phyloP scores from a whole-genome alignment of 2,113 vertebrate species.

The Melanerpes formicivorus region DNA sequence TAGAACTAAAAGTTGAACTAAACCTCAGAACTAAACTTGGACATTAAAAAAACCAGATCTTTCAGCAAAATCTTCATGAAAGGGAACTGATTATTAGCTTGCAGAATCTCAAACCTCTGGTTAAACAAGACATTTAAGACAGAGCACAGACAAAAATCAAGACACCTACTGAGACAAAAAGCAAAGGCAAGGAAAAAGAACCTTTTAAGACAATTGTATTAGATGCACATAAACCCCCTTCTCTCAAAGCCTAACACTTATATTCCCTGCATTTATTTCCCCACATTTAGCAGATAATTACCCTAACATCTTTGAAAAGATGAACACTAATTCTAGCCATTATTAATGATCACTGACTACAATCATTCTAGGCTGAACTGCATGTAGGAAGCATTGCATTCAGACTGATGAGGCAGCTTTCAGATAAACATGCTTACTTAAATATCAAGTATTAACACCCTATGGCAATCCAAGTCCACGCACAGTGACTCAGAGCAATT shows the following conservation, averaged over 20 bases:
- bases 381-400: slow-evolving; percentile 12
- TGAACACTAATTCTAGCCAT: background rate
- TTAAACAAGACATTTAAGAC: background rate
- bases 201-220: background rate
- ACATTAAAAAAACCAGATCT: background rate
- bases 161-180: background rate
- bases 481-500: slow-evolving; percentile 63
- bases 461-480: slow-evolving; percentile 24
- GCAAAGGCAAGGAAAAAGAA: background rate
- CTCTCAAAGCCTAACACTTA: background rate
- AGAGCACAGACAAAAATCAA: background rate
- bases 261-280: background rate
- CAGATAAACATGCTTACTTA: slow-evolving; percentile 47
- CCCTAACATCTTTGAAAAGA: background rate
- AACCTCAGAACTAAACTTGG: background rate
- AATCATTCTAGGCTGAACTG: background rate
- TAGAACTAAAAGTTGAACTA: background rate
- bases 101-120: background rate
- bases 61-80: background rate
- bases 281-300: background rate
- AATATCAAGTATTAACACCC: slow-evolving; percentile 54
- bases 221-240: background rate
- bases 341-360: background rate
- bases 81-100: background rate
- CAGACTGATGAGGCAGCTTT: slow-evolving; percentile 8